Conservation (phyloP, 1,140 invertebrate species). For the Agrilus planipennis region DNA sequence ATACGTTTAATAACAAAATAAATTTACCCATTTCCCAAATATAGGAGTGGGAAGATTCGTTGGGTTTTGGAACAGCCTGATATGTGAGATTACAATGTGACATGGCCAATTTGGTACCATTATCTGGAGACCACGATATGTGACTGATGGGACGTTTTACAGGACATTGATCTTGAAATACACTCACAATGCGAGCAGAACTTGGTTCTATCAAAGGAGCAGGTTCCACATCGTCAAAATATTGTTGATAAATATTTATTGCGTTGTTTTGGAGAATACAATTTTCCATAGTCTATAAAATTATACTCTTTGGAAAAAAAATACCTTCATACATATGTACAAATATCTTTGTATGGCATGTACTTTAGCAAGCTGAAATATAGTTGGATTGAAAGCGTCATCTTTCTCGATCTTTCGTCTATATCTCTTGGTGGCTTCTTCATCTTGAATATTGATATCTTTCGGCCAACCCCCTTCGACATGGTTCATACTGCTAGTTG, state of each 20-base stretch:
- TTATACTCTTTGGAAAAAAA: too few species aligned
- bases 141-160: slow-evolving; percentile 67
- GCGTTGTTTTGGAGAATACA: slow-evolving; percentile 87
- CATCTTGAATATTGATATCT: slow-evolving; percentile 81
- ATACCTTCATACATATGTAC: too few species aligned
- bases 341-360: too few species aligned
- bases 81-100: slow-evolving; percentile 80
- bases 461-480: slow-evolving; percentile 95
- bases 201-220: slow-evolving; percentile 54
- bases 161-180: slow-evolving; percentile 57
- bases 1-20: background rate
- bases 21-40: slow-evolving; percentile 81
- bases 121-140: slow-evolving; percentile 83
- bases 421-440: slow-evolving; percentile 78
- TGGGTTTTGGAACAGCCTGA: slow-evolving; percentile 46
- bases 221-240: slow-evolving; percentile 59
- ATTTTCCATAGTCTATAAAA: slow-evolving; percentile 72
- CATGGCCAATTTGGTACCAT: slow-evolving; percentile 68
- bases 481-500: slow-evolving; percentile 72
- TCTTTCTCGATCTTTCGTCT: slow-evolving; percentile 94
- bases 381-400: slow-evolving; percentile 77
- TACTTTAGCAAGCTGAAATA: slow-evolving; percentile 60
- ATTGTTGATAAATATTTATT: slow-evolving; percentile 84
- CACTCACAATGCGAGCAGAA: slow-evolving; percentile 70
- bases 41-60: slow-evolving; percentile 58